phyloP scores from a whole-genome alignment of 1,140 invertebrate species.

The Chelonus insularis region DNA sequence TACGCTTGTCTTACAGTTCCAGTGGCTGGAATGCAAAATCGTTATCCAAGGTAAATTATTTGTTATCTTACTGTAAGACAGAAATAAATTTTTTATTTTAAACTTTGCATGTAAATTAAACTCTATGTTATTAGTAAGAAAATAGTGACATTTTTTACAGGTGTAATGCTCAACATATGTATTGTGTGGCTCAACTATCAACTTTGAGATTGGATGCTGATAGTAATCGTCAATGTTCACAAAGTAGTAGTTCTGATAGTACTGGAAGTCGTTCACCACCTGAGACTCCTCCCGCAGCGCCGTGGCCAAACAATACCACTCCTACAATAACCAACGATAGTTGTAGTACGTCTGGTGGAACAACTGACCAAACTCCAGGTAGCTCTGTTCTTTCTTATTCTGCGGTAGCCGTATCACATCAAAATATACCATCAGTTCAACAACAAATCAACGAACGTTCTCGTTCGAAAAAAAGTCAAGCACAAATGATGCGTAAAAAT shows the following conservation, averaged over 20 bases:
- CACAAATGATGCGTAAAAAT: slow-evolving; percentile 53
- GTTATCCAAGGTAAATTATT: slow-evolving; percentile 48
- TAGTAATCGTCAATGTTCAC: slow-evolving; percentile 59
- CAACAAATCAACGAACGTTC: slow-evolving; percentile 42
- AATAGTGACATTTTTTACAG: slow-evolving; percentile 34
- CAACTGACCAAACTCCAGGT: neutral
- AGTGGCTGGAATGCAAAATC: slow-evolving; percentile 49
- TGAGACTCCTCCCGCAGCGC: slow-evolving; percentile 63
- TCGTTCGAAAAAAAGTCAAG: slow-evolving; percentile 44
- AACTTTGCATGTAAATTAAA: no score
- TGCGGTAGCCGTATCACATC: slow-evolving; percentile 1
- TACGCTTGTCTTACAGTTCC: slow-evolving; percentile 52
- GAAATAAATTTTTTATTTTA: no score
- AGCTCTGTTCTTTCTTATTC: neutral
- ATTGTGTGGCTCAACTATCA: slow-evolving; percentile 56
- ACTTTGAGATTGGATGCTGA: slow-evolving; percentile 57
- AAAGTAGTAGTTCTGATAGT: slow-evolving; percentile 66
- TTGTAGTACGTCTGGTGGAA: neutral
- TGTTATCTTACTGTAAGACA: neutral
- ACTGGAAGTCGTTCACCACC: slow-evolving; percentile 63
- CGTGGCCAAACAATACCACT: slow-evolving; percentile 39
- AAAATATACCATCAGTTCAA: slow-evolving; percentile 9
- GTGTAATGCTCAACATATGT: slow-evolving; percentile 53
- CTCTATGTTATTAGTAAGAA: slow-evolving; percentile 16
- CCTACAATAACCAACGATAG: slow-evolving; percentile 7